These are phyloP conservation scores for Hemiprocne comata DNA, from an alignment of 2,113 vertebrate genomes.

Conservation along the genomic window DNA sequence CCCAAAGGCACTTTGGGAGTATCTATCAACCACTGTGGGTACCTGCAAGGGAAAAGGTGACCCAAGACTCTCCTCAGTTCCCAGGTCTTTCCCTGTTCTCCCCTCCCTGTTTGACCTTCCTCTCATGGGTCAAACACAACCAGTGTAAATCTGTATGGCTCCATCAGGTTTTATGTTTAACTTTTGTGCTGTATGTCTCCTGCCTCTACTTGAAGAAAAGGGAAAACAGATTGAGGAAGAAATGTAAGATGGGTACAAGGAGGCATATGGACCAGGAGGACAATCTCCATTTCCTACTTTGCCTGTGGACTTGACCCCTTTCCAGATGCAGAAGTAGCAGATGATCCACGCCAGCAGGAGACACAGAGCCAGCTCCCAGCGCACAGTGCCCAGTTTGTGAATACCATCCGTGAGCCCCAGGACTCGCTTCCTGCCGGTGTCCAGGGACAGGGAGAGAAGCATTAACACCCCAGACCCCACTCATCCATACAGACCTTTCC, in stretches of 20 bases:
- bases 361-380: conserved; percentile 80
- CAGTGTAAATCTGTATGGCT: not conserved
- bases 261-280: conserved; percentile 3
- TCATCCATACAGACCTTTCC: not conserved
- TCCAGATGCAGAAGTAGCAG: conserved; percentile 87
- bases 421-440: conserved; percentile 81
- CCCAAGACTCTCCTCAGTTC: not conserved
- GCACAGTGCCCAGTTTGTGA: conserved; percentile 80
- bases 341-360: conserved; percentile 77
- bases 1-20: not conserved
- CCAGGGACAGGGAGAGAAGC: conserved; percentile 19
- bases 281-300: conserved; percentile 72
- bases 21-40: not conserved
- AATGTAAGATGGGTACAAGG: not conserved
- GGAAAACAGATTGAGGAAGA: not conserved
- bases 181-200: not conserved
- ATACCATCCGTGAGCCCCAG: conserved; percentile 84
- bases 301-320: conserved; percentile 83
- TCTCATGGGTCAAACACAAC: not conserved
- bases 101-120: not conserved
- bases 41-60: not conserved
- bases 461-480: not conserved
- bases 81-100: not conserved
- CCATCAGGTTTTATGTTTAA: not conserved
- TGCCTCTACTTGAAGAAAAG: not conserved